A percentile compares a stretch with the other conserved stretches of the same genome.
Evolutionary conservation across 2,888 invertebrate species (phyloP).

Genomic region (Nymphalis urticae): DNA sequence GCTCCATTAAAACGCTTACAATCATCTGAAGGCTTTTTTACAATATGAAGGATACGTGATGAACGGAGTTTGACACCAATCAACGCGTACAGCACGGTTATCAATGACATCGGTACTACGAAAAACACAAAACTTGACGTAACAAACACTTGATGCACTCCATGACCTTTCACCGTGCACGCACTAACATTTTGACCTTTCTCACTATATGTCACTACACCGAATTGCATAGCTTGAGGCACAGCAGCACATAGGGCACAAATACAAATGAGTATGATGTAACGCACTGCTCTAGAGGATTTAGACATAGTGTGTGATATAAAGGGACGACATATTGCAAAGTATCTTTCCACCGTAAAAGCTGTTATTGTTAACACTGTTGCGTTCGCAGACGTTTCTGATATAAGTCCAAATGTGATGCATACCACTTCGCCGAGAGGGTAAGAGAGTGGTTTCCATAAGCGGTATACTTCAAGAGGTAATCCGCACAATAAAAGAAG

Average conservation of each 20-base stretch:
- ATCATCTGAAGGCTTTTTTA: conserved; percentile 79
- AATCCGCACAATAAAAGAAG: conserved; percentile 88
- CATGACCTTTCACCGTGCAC: conserved; percentile 83
- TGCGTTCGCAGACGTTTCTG: conserved; percentile 93
- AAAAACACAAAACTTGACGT: conserved; percentile 92
- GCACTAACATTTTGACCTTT: conserved; percentile 74
- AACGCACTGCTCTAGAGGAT: conserved; percentile 89
- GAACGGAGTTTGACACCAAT: conserved; percentile 87
- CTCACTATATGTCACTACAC: conserved; percentile 81
- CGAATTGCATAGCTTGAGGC: conserved; percentile 91
- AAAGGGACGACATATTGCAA: conserved; percentile 93
- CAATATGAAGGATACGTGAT: conserved; percentile 82
- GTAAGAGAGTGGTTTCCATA: conserved; percentile 88
- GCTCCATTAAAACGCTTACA: conserved; percentile 61
- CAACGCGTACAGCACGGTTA: conserved; percentile 89
- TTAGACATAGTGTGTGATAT: conserved; percentile 91
- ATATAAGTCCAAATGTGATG: conserved; percentile 87
- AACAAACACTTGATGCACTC: conserved; percentile 87
- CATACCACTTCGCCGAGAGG: conserved; percentile 90
- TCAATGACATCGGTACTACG: conserved; percentile 92
- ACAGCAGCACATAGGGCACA: conserved; percentile 87
- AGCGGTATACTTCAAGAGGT: conserved; percentile 88
- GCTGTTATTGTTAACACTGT: conserved; percentile 93
- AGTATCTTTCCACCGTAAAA: conserved; percentile 93
- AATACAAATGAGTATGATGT: conserved; percentile 89